Conservation (phyloP, 2,113 vertebrate genomes). For the Apteryx owenii region DNA sequence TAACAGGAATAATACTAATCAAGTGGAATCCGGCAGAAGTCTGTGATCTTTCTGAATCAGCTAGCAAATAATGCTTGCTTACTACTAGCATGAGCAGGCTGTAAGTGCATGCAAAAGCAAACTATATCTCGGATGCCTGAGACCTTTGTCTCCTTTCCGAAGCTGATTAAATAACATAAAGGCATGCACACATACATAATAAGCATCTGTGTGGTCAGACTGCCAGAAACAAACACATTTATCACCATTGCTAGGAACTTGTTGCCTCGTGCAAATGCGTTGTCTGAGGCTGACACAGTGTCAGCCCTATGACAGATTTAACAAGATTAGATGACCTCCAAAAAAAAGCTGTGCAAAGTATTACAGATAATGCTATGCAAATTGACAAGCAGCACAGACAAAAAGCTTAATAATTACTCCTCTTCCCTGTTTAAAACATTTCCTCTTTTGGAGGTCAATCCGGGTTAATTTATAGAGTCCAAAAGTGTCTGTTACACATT, state of each 20-base stretch:
- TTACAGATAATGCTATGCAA: slow-evolving; percentile 57
- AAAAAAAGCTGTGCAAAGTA: slow-evolving; percentile 33
- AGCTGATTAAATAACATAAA: slow-evolving; percentile 28
- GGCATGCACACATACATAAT: slow-evolving; percentile 18
- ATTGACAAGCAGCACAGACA: slow-evolving; percentile 49
- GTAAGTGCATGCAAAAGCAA: neutral
- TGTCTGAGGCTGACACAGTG: neutral
- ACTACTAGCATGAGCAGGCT: neutral
- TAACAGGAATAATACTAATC: neutral
- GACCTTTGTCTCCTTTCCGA: slow-evolving; percentile 3
- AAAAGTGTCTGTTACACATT: slow-evolving; percentile 6
- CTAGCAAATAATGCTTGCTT: neutral
- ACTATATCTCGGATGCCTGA: neutral
- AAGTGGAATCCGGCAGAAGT: neutral
- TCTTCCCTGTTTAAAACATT: slow-evolving; percentile 46
- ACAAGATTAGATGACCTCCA: slow-evolving; percentile 63
- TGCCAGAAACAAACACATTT: slow-evolving; percentile 52
- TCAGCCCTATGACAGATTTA: slow-evolving; percentile 42
- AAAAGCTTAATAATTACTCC: slow-evolving; percentile 56
- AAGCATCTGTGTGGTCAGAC: neutral
- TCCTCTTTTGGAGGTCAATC: slow-evolving; percentile 28
- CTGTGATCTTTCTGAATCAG: slow-evolving; percentile 18
- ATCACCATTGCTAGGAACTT: slow-evolving; percentile 24
- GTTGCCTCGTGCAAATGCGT: neutral
- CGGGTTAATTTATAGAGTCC: slow-evolving; percentile 60